Base-by-base conservation (phyloP, 2,113 vertebrate genomes). In the Vombatus ursinus region DNA sequence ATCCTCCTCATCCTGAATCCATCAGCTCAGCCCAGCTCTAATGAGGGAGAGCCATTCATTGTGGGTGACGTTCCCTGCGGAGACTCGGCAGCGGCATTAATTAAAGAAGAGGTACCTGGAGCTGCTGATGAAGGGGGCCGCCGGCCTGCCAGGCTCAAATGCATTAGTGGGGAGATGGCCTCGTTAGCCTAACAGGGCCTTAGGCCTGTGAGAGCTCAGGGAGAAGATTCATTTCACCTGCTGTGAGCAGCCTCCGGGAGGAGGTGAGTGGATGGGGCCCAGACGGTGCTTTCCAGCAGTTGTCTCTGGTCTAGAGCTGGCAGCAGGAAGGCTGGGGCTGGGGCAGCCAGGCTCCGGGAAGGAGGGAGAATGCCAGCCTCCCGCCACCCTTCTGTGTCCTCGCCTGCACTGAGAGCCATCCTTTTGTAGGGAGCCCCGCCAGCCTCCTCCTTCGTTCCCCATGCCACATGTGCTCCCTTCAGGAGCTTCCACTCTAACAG, bases 31-130 rank as follows among this genome's bases (percentile, higher is more conserved):
- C 96, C 96, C 50, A 97, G 98, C 97, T 99, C 98, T 99, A 99
- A 99, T 99, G 98, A 99, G 99, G 99, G 98, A 98, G 97, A 98
- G 98, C 98, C 98, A 99, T 99, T 99, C 98, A 98, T 98, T 99
- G 98, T 98, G 97, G 97, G 97, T 98, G 98, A 98, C 98, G 98
- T 98, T 99, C 98, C 98, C 98, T 98, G 98, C 98, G 98, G 98
- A 98, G 98, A 96, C 98, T 97, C 96, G 98, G 98, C 98, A 98
- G 98, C 98, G 98, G 98, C 98, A 98, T 98, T 99, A 99, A 99
- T 99, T 99, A 99, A 99, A 98, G 98, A 97, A 98, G 98, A 98
- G 98, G 98, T 98, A 99, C 98, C 98, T 98, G 98, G 98, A 98
- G 98, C 98, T 98, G 97, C 97, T 98, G 96, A 98, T 98, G 98